Evolutionary conservation across 2,888 invertebrate genomes (phyloP).

Genomic region (Cephus rjabovi): DNA sequence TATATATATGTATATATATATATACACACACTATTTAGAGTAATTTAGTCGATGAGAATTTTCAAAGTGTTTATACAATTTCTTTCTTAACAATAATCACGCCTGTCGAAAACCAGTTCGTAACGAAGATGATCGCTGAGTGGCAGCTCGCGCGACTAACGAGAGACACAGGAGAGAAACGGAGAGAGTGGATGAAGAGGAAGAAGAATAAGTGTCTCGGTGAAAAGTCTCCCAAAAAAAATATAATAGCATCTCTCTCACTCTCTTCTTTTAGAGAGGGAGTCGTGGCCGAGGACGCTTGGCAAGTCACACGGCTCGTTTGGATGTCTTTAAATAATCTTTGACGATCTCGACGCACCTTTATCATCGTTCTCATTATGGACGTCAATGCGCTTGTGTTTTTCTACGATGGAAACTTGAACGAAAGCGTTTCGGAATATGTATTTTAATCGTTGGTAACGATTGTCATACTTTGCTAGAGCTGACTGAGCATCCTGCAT

Average conservation of each 20-base stretch:
- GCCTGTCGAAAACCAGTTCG: not conserved
- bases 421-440: not conserved
- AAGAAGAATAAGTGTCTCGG: not conserved
- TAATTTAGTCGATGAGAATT: not conserved
- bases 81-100: not conserved
- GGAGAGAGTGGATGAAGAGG: not conserved
- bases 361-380: conserved; percentile 1
- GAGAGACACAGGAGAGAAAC: not conserved
- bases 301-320: conserved; percentile 37
- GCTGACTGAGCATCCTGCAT: not conserved
- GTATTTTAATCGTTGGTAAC: not conserved
- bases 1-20: not conserved
- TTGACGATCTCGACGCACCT: conserved; percentile 1
- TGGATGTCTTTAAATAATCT: conserved; percentile 44
- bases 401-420: not conserved
- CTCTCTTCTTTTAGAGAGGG: conserved; percentile 6
- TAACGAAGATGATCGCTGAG: not conserved
- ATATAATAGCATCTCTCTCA: not conserved
- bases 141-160: not conserved
- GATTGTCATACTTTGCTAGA: not conserved
- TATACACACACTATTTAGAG: not conserved
- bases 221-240: conserved; percentile 1
- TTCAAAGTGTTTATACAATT: not conserved
- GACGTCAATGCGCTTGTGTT: not conserved
- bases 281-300: conserved; percentile 30